Conservation (phyloP, 1,140 invertebrate species). For the Drosophila arawakana region DNA sequence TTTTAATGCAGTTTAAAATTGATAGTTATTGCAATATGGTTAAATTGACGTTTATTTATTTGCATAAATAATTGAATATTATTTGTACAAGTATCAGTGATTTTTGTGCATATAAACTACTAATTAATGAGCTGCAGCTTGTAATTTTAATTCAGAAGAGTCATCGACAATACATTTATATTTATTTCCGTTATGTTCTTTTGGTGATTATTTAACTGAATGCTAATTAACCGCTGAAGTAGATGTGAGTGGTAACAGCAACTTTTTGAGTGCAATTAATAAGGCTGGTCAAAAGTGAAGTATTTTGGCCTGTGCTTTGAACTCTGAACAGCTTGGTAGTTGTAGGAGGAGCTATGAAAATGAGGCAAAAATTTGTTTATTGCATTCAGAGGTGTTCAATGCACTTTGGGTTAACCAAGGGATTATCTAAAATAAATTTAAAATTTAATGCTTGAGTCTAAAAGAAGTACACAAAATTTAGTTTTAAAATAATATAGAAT, state of each 20-base stretch:
- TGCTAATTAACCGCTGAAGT: constrained; percentile 26
- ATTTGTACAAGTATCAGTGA: constrained; percentile 1
- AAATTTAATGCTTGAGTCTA: too few relatives aligned
- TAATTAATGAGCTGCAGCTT: constrained; percentile 30
- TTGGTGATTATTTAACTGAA: constrained; percentile 12
- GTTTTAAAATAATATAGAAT: too few relatives aligned
- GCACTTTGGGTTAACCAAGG: too few relatives aligned
- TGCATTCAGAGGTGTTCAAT: too few relatives aligned
- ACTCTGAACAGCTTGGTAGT: not conserved
- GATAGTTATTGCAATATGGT: not conserved
- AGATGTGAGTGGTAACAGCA: not conserved
- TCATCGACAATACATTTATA: constrained; percentile 14
- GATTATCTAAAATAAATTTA: too few relatives aligned
- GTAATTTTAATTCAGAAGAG: constrained; percentile 12
- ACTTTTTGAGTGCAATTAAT: constrained; percentile 2
- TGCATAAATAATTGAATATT: constrained; percentile 2
- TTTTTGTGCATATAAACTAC: constrained; percentile 6
- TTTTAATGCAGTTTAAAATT: not conserved
- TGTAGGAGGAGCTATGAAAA: too few relatives aligned
- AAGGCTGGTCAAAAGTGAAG: not conserved
- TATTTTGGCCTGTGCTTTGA: not conserved
- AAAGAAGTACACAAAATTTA: too few relatives aligned
- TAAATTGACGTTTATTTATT: constrained; percentile 8
- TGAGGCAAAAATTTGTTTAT: too few relatives aligned
- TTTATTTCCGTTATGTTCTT: not conserved